These are phyloP conservation scores for Pachyuromys duprasi DNA, from an alignment of 2,797 vertebrate species.

Conservation along the genomic window DNA sequence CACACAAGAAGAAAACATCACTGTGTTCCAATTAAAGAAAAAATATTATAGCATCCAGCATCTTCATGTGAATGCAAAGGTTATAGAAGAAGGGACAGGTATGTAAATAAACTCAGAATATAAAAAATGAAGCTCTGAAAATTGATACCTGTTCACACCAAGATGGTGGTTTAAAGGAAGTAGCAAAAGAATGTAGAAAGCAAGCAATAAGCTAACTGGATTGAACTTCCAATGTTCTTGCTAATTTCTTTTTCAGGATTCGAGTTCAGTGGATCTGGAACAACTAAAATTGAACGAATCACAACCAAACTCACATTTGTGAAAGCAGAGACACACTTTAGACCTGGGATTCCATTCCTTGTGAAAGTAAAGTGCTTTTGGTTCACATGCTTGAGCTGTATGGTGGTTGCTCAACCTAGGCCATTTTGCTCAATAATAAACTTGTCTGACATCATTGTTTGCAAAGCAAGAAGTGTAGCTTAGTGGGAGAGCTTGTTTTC, in stretches of 20 bases:
- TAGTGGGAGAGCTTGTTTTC: neutral
- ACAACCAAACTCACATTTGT: conserved; percentile 75
- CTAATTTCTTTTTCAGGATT: conserved; percentile 74
- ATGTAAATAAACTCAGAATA: conserved; percentile 16
- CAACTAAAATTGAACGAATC: conserved; percentile 72
- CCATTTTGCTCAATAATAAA: neutral
- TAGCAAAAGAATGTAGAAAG: neutral
- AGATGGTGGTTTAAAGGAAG: neutral
- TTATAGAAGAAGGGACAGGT: conserved; percentile 87
- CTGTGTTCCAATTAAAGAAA: conserved; percentile 78
- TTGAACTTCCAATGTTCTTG: too few relatives aligned
- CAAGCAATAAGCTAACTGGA: neutral
- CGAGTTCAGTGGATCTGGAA: conserved; percentile 75
- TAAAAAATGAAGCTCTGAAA: neutral
- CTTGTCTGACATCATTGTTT: neutral
- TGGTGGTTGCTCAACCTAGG: neutral
- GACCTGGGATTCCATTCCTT: conserved; percentile 81
- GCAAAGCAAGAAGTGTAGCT: neutral
- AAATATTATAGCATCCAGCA: neutral
- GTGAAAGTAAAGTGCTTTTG: conserved; percentile 80
- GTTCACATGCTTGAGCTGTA: neutral
- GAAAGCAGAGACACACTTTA: conserved; percentile 77
- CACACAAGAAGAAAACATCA: conserved; percentile 78
- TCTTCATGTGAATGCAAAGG: conserved; percentile 73
- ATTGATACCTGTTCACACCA: neutral